Evolutionary conservation across 2,113 vertebrate species (phyloP).

Genomic region (Nothobranchius furzeri): DNA sequence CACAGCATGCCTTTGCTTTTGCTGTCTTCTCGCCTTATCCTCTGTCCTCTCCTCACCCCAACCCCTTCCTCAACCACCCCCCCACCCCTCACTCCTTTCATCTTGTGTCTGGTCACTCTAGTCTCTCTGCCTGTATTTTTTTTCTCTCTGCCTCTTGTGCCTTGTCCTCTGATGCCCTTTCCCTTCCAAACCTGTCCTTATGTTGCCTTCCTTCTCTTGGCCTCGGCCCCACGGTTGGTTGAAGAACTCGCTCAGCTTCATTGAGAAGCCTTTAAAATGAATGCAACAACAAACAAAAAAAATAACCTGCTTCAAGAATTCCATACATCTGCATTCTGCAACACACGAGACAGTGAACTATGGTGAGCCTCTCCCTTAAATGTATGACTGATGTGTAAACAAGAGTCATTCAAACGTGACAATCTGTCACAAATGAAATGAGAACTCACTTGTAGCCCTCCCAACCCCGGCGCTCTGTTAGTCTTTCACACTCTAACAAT

Average conservation of each 20-base stretch:
- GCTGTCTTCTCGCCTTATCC: slow-evolving; percentile 20
- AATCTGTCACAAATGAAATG: slow-evolving; percentile 13
- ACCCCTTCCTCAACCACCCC: not conserved
- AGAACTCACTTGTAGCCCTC: slow-evolving; percentile 25
- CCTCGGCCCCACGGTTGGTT: slow-evolving; percentile 4
- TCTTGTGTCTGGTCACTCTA: slow-evolving; percentile 15
- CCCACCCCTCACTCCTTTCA: slow-evolving; percentile 2
- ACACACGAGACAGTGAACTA: not conserved
- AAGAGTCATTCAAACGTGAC: slow-evolving; percentile 14
- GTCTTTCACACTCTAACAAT: slow-evolving; percentile 25
- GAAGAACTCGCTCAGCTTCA: slow-evolving; percentile 6
- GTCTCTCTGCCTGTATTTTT: slow-evolving; percentile 19
- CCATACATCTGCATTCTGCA: no score
- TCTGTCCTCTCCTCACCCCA: slow-evolving; percentile 31
- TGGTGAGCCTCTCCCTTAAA: not conserved
- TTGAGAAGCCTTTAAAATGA: not conserved
- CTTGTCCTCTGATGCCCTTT: slow-evolving; percentile 17
- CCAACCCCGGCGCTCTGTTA: not conserved
- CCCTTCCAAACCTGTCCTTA: slow-evolving; percentile 16
- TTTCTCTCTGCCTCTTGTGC: slow-evolving; percentile 23
- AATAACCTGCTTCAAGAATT: not conserved
- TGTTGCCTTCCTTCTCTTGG: slow-evolving; percentile 26
- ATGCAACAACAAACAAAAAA: not conserved
- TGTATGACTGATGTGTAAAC: slow-evolving; percentile 10
- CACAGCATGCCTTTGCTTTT: slow-evolving; percentile 17